Conservation (phyloP, 2,113 vertebrate genomes). For the Athene noctua region DNA sequence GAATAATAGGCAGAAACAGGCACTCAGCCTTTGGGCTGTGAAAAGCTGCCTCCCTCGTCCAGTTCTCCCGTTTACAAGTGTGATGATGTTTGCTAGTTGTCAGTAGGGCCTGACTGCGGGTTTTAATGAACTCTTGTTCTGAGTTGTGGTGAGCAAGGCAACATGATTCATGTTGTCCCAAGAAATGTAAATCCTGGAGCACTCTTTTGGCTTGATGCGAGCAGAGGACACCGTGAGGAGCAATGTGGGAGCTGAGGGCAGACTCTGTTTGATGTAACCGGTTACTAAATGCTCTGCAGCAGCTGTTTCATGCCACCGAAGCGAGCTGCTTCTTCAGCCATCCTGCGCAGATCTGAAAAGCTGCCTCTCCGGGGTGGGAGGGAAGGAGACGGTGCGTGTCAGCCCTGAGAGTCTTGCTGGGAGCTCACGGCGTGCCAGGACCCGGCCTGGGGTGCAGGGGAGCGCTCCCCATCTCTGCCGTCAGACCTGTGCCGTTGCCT, state of each 20-base stretch:
- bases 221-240: background rate
- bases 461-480: background rate
- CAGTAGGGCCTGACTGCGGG: background rate
- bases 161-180: fast-evolving
- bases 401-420: background rate
- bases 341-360: background rate
- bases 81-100: background rate
- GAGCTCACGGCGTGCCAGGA: fast-evolving
- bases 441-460: background rate
- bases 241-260: background rate
- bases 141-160: background rate
- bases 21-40: background rate
- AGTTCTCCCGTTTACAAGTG: fast-evolving
- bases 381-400: fast-evolving
- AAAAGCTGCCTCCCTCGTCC: background rate
- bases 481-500: fast-evolving
- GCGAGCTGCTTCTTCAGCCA: background rate
- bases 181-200: background rate
- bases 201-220: fast-evolving
- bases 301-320: background rate
- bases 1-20: background rate
- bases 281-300: background rate
- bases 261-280: background rate
- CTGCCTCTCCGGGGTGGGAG: background rate
- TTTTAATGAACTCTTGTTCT: background rate